Evolutionary conservation across 2,113 vertebrate species (phyloP), one percentile per base, ranked within the genome.

Genomic region (Hippocampus comes): DNA sequence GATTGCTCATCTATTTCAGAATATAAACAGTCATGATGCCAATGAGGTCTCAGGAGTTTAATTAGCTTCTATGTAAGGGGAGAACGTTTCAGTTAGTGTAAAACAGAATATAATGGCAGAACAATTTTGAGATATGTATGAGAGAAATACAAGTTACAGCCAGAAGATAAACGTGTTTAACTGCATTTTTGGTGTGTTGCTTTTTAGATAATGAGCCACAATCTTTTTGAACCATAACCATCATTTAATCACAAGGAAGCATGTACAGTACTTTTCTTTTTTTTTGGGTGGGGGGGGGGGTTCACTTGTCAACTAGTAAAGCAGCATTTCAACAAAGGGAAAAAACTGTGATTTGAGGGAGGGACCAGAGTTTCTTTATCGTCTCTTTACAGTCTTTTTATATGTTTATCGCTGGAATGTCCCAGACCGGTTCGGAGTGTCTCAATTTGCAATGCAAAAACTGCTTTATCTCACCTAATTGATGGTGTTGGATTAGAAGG

Each of bases 361-460:
- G 5, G 34, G 25, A 63, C 53, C 38, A 48, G 51, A 27, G 38
- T 79, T 51, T 71, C 23, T 70, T 88, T 79, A 88, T 84, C 81
- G 25, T 43, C 23, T 7, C 21, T 55, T 76, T 65, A 70, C 68
- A 83, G 86, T 27, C 56, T 15, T 27, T 12, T 46, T 14, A 14
- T 12, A 46, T 10, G 10, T 46, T 15, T 60, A 30, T 60, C 78
- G 23, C 17, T n/a, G 41, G 57, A 42, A 21, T 57, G 49, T 51
- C 69, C 70, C 34, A 25, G 14, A 72, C 48, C 18, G 20, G 63
- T 64, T 6, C 21, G 21, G 27, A 38, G 8, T n/a, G 18, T 21
- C 4, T 42, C 9, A 42, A 43, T 88, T 89, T 86, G 82, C 85
- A 86, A 85, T 86, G 85, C 85, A 88, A 86, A 87, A 69, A 51